Evolutionary conservation across 2,797 vertebrate genomes (phyloP), one percentile per base, ranked within the genome.

Genomic region (Esox masquinongy): DNA sequence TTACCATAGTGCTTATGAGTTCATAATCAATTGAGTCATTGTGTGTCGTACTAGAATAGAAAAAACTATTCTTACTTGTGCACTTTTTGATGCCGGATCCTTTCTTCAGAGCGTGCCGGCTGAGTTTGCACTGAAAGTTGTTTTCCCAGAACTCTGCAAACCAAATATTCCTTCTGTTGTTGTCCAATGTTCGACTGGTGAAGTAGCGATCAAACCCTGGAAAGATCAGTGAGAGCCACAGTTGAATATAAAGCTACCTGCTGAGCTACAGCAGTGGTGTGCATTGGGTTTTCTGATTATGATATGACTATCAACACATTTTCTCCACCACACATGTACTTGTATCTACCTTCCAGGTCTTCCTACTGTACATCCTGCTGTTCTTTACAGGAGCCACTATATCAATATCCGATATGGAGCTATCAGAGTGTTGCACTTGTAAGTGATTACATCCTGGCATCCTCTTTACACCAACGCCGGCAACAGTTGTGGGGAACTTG

Each of bases 61-160:
- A 61, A 9, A 51, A 17, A 2, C n/a, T 47, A 24, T 31, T 70
- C 97, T 97, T 92, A 98, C 97, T 97, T 91, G 97, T 98, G 92
- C 97, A 98, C 86, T 98, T 98, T 87, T 97, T 98, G 91, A 96
- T 89, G 83, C 95, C 95, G 22, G 96, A 97, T 77, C 97, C 97
- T 88, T 95, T 97, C 90, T 95, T 97, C 84, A 96, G 92, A 0
- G 96, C 96, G 0, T 97, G 97, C 1, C 97, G 94, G 85, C 97
- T 98, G 74, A 98, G 93, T 90, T 97, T 98, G 93, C 97, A 98
- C 47, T 97, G 96, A 91, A 98, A 98, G 80, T 98, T 98, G 47
- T 98, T 97, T 86, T 98, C 97, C 97, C 97, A 98, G 78, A 97
- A 98, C 87, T 98, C 97, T 0, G 97, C 97, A 67, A 98, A 98